phyloP scores from a whole-genome alignment of 2,888 invertebrate genomes.

The Horisme vitalbata region DNA sequence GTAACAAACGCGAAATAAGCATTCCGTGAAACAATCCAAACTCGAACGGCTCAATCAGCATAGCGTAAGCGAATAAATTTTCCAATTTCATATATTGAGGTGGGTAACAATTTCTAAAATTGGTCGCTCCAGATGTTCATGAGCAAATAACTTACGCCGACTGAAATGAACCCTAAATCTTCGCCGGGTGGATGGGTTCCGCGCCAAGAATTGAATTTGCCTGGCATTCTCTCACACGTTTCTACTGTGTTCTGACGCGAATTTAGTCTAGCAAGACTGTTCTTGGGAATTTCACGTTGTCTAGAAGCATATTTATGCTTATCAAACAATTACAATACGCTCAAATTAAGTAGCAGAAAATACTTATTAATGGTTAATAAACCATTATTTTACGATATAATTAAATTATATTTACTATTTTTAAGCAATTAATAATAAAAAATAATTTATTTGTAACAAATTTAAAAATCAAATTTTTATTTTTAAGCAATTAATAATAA shows the following conservation, averaged over 20 bases:
- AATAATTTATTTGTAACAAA: no score
- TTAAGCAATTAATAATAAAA: no score
- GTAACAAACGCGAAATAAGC: slow-evolving; percentile 13
- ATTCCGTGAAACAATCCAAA: slow-evolving; percentile 20
- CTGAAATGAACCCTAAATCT: slow-evolving; percentile 78
- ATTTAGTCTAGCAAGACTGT: slow-evolving; percentile 32
- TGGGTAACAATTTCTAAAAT: slow-evolving; percentile 34
- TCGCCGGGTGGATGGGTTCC: slow-evolving; percentile 59
- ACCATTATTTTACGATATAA: no score
- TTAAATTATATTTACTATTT: no score
- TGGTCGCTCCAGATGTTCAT: slow-evolving; percentile 70
- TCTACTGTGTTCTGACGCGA: slow-evolving; percentile 28
- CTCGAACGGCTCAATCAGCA: slow-evolving; percentile 27
- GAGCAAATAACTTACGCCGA: slow-evolving; percentile 71
- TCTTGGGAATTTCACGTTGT: slow-evolving; percentile 29
- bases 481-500: no score
- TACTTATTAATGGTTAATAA: no score
- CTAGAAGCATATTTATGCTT: slow-evolving; percentile 5
- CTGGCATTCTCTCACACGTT: slow-evolving; percentile 44
- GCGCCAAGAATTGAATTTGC: slow-evolving; percentile 76
- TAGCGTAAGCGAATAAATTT: slow-evolving; percentile 28
- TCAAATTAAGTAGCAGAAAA: slow-evolving; percentile 16
- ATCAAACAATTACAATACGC: slow-evolving; percentile 18
- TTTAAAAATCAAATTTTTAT: no score
- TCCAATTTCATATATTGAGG: slow-evolving; percentile 33